These are phyloP conservation scores for Drosophila tristis DNA, from an alignment of 1,140 invertebrate genomes.

Conservation along the genomic window DNA sequence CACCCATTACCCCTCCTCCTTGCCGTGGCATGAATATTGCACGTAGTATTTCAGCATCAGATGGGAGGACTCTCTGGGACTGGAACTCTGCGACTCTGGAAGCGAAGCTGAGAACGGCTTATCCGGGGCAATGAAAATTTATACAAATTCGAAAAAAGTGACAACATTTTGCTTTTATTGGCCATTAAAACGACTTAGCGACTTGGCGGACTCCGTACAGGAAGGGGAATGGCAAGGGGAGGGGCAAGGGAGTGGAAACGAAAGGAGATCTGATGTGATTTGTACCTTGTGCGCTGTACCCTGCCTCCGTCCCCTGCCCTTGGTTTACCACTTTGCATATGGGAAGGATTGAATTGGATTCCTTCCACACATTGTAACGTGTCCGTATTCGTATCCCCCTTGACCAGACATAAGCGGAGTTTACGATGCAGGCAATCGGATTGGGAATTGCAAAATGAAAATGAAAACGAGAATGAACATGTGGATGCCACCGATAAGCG, in stretches of 20 bases:
- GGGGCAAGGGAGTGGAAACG: not conserved
- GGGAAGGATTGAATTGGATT: constrained; percentile 13
- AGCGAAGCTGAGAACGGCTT: constrained; percentile 64
- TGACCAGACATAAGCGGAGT: constrained; percentile 48
- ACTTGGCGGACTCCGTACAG: constrained; percentile 59
- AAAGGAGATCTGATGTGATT: constrained; percentile 62
- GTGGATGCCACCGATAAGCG: constrained; percentile 29
- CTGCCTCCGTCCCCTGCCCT: constrained; percentile 7
- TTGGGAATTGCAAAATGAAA: constrained; percentile 19
- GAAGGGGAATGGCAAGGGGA: too few relatives aligned
- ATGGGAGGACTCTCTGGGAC: constrained; percentile 5
- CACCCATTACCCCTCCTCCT: constrained; percentile 1
- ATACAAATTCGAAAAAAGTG: constrained; percentile 83
- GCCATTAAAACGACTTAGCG: constrained; percentile 84
- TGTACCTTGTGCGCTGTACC: constrained; percentile 63
- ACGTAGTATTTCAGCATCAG: constrained; percentile 83
- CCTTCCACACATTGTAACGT: too few relatives aligned
- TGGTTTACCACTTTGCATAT: constrained; percentile 37
- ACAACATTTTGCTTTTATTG: constrained; percentile 84
- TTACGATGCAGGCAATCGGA: constrained; percentile 31
- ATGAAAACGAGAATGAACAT: constrained; percentile 28
- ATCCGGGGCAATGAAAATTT: constrained; percentile 84
- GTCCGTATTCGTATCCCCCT: not conserved
- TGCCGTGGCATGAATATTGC: constrained; percentile 54
- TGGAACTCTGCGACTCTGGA: constrained; percentile 5